phyloP scores from a whole-genome alignment of 2,113 vertebrate species.

The Candoia aspera region DNA sequence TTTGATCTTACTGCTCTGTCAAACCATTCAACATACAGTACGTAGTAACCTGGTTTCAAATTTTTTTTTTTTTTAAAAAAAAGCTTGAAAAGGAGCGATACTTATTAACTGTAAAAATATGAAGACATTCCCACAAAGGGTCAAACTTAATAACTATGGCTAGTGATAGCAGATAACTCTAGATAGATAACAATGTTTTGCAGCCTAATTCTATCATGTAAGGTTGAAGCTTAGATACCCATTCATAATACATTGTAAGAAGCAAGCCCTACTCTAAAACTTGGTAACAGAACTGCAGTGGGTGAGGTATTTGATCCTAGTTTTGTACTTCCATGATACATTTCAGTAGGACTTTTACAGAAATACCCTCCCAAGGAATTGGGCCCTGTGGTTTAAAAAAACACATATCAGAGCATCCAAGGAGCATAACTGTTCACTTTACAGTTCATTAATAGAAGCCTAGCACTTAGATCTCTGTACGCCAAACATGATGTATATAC shows the following conservation, averaged over 20 bases:
- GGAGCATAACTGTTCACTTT: background rate
- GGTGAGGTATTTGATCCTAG: background rate
- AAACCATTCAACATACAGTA: background rate
- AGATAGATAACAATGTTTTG: background rate
- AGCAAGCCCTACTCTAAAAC: background rate
- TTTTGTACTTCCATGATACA: background rate
- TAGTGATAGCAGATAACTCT: background rate
- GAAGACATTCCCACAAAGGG: background rate
- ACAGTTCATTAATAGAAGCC: conserved; percentile 15
- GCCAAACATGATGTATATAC: conserved; percentile 29
- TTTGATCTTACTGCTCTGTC: background rate
- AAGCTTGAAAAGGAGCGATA: background rate
- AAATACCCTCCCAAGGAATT: background rate
- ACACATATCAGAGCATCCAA: background rate
- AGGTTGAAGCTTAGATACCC: background rate
- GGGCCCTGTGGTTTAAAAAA: conserved; percentile 19
- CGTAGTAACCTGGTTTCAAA: background rate
- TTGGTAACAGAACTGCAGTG: no score
- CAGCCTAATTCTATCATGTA: background rate
- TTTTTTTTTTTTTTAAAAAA: background rate
- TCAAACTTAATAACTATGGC: background rate
- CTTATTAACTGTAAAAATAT: background rate
- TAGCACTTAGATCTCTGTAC: conserved; percentile 27
- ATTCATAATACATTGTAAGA: background rate
- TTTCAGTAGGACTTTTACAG: background rate